These are phyloP conservation scores for Acromyrmex heyeri DNA, from an alignment of 1,140 invertebrate species.

Conservation along the genomic window DNA sequence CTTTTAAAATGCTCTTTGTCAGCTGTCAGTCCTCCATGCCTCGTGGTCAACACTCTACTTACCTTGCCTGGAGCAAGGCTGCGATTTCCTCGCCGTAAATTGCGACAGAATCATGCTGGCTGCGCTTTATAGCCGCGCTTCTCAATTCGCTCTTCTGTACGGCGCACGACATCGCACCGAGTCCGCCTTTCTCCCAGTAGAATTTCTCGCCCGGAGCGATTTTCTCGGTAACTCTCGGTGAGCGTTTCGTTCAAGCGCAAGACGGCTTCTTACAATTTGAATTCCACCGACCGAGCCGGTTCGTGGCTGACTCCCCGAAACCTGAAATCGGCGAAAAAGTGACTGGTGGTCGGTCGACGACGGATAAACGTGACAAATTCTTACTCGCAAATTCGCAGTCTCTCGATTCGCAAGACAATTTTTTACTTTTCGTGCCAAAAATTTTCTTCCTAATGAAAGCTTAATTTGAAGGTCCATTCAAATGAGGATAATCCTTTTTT, in stretches of 20 bases:
- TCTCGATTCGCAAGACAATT: not conserved
- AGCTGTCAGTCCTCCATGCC: slow-evolving; percentile 47
- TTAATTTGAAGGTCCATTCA: not conserved
- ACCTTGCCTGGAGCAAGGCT: slow-evolving; percentile 85
- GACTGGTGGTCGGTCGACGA: not conserved
- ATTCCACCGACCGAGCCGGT: slow-evolving; percentile 55
- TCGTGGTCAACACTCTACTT: slow-evolving; percentile 76
- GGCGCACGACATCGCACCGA: slow-evolving; percentile 47
- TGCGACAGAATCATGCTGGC: slow-evolving; percentile 76
- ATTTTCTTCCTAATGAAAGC: not conserved
- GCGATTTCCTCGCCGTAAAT: slow-evolving; percentile 81
- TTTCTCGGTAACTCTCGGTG: slow-evolving; percentile 69
- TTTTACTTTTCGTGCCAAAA: slow-evolving; percentile 12
- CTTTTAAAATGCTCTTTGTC: slow-evolving; percentile 42
- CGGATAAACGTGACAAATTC: slow-evolving; percentile 29
- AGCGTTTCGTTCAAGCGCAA: slow-evolving; percentile 35
- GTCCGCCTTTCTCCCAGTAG: slow-evolving; percentile 79
- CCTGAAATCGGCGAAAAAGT: slow-evolving; percentile 28
- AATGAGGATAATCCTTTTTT: not conserved
- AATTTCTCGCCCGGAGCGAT: slow-evolving; percentile 79
- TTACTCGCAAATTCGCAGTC: not conserved
- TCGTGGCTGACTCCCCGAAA: not conserved
- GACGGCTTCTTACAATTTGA: slow-evolving; percentile 67
- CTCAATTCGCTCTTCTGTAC: slow-evolving; percentile 53
- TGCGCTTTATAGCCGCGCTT: slow-evolving; percentile 63